Base-by-base conservation (phyloP, 2,888 invertebrate species). In the Gryllus longicercus region DNA sequence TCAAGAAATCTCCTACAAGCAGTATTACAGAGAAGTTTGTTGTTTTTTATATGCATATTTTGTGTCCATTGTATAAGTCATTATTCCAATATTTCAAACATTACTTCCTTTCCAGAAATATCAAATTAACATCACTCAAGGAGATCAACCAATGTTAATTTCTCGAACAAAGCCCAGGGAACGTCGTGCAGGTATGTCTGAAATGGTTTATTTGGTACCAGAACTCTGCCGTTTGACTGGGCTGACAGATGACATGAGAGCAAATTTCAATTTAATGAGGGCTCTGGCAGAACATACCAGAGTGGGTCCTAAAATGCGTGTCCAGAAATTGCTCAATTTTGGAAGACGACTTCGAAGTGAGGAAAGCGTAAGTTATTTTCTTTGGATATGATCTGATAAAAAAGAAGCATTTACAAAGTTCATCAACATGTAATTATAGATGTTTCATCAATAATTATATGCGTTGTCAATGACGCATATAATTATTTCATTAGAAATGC, bases 151-250 rank as follows among this genome's bases (percentile, higher is more conserved):
- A 0, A 85, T 98, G 85, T 86, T 98, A 78, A 89, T 97, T 0
- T 93, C 94, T 0, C 90, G 91, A 3, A 89, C 92, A 0, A 93
- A 92, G 83, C 88, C 90, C 2, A 91, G 91, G 74, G 95, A 96
- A 84, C 89, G 94, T 21, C 91, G 94, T 79, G 92, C 93, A 0
- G 94, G 94, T 0, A 89, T 90, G 86, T 88, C 90, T 0, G 92
- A 94, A 81, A 86, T 90, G 0, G 90, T 96, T 11, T 91, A 91
- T 85, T 88, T 98, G 3, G 89, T 97, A 14, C 97, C 97, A 0
- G 96, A 97, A 87, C 87, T 97, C 76, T 95, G 96, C 83, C 90
- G 92, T 0, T 90, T 95, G 84, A 97, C 97, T 1, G 97, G 97
- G 0, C 86, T 96, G 0, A 92, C 92, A 0, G 94, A 93, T 79